phyloP scores from a whole-genome alignment of 1,140 invertebrate species.

The Nilaparvata lugens region DNA sequence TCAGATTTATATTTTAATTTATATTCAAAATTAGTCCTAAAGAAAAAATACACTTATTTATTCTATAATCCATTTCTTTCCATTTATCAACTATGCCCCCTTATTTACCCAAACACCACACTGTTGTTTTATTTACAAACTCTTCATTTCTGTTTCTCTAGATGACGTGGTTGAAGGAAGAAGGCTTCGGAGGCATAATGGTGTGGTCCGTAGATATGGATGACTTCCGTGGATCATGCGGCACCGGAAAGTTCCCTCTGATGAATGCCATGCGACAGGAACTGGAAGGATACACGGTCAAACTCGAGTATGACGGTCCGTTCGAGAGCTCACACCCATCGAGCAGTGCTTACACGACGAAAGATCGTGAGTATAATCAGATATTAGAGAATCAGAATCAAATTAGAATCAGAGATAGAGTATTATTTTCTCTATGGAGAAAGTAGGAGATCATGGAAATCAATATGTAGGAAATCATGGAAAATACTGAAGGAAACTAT shows the following conservation, averaged over 20 bases:
- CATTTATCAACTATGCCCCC: too few relatives aligned
- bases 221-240: constrained; percentile 83
- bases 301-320: constrained; percentile 77
- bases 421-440: neutral
- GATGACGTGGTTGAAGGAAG: constrained; percentile 89
- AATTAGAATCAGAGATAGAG: too few relatives aligned
- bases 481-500: too few relatives aligned
- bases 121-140: too few relatives aligned
- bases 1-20: too few relatives aligned
- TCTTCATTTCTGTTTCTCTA: constrained; percentile 34
- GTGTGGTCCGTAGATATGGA: constrained; percentile 96
- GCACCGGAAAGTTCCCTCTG: constrained; percentile 83
- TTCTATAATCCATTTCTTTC: too few relatives aligned
- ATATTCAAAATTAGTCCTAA: too few relatives aligned
- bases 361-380: constrained; percentile 75
- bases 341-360: constrained; percentile 68
- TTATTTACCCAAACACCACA: too few relatives aligned
- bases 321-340: constrained; percentile 58
- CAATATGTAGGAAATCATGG: too few relatives aligned
- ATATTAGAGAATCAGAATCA: too few relatives aligned
- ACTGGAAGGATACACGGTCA: constrained; percentile 70
- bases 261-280: constrained; percentile 81
- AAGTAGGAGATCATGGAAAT: too few relatives aligned
- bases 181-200: constrained; percentile 93
- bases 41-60: too few relatives aligned